These are phyloP conservation scores for Leptopilina drosophilae DNA, from an alignment of 2,888 invertebrate genomes.

Conservation along the genomic window DNA sequence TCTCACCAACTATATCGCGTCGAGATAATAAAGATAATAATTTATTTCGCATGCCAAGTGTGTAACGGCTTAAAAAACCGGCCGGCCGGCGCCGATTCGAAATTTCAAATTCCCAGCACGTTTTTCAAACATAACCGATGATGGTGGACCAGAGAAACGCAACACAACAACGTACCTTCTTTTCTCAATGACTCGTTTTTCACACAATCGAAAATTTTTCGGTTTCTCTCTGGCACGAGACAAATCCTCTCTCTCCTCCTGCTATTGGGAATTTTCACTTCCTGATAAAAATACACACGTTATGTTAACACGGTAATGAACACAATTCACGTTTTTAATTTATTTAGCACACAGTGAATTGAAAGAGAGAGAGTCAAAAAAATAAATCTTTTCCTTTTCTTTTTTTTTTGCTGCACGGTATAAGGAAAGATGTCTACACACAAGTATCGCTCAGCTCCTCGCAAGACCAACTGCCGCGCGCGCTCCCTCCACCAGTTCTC, in stretches of 20 bases:
- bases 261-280: not conserved
- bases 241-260: not conserved
- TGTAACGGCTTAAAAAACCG: constrained; percentile 1
- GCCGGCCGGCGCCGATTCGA: constrained; percentile 59
- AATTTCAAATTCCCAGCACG: constrained; percentile 61
- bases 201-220: constrained; percentile 29
- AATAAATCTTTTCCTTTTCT: not conserved
- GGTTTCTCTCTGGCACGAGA: constrained; percentile 11
- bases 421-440: constrained; percentile 37
- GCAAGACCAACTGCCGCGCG: constrained; percentile 67
- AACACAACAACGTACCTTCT: constrained; percentile 60
- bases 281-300: not conserved
- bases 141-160: constrained; percentile 55
- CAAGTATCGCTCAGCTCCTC: constrained; percentile 37
- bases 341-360: not conserved
- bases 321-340: not conserved
- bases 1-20: not conserved
- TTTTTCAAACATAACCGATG: constrained; percentile 41
- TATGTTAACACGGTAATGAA: not conserved
- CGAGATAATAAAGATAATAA: constrained; percentile 16
- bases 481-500: constrained; percentile 56
- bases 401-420: not conserved
- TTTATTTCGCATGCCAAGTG: not conserved
- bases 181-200: constrained; percentile 35
- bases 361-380: not conserved